phyloP scores from a whole-genome alignment of 2,797 vertebrate genomes.

The Xiphorhynchus erythropygius region DNA sequence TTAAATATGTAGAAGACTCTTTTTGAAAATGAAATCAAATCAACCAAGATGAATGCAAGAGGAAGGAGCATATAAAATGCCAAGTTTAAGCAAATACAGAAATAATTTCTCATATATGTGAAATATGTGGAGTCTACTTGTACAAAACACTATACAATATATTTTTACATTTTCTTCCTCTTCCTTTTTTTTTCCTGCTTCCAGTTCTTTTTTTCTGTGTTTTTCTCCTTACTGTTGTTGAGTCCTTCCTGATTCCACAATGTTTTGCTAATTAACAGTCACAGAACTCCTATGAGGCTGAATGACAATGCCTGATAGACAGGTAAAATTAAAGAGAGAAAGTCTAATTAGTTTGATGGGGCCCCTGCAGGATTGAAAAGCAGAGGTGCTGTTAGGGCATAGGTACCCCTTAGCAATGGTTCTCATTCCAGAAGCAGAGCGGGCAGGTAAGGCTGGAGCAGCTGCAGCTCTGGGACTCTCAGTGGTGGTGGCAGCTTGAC shows the following conservation, averaged over 20 bases:
- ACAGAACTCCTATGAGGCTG: neutral
- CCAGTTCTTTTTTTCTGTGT: neutral
- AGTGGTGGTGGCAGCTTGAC: neutral
- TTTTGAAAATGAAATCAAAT: neutral
- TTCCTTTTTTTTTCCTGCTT: neutral
- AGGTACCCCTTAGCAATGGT: neutral
- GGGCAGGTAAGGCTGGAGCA: neutral
- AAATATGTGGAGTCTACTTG: neutral
- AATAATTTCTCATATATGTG: neutral
- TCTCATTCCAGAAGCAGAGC: neutral
- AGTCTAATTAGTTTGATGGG: conserved; percentile 24
- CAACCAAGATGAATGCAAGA: neutral
- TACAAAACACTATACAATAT: neutral
- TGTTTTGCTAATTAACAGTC: conserved; percentile 41
- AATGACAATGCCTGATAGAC: neutral
- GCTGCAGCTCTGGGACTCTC: neutral
- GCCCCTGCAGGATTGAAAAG: neutral
- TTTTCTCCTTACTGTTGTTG: neutral
- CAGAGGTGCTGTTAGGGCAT: neutral
- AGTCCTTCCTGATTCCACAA: neutral
- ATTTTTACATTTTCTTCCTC: neutral
- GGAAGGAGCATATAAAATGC: neutral
- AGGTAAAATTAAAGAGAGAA: conserved; percentile 24
- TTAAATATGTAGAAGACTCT: neutral
- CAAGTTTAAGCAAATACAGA: neutral